phyloP scores from a whole-genome alignment of 1,140 invertebrate species.

The Metaphire vulgaris region DNA sequence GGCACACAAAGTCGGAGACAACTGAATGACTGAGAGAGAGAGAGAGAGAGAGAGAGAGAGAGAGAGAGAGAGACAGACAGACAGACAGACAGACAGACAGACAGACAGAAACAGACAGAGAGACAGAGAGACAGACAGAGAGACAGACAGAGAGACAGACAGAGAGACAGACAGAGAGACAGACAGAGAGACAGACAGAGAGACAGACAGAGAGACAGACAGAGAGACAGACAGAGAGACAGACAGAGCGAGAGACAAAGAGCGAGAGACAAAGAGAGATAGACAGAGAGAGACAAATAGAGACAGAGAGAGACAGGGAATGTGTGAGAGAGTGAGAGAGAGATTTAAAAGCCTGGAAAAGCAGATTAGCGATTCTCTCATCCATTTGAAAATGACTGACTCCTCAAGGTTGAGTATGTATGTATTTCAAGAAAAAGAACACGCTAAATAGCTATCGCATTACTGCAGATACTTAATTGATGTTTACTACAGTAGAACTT shows the following conservation, averaged over 20 bases:
- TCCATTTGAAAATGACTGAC: too few species aligned
- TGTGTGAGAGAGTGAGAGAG: not conserved
- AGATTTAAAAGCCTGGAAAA: not conserved
- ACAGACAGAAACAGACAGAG: not conserved
- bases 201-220: not conserved
- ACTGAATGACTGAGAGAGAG: not conserved
- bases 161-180: not conserved
- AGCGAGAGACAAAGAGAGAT: not conserved
- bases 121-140: not conserved
- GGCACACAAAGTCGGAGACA: too few species aligned
- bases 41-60: constrained; percentile 1
- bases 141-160: not conserved
- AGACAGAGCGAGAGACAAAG: not conserved
- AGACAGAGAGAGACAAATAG: not conserved
- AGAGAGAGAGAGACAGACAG: not conserved
- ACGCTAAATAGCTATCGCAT: not conserved
- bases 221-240: not conserved
- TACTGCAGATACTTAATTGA: not conserved
- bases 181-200: not conserved
- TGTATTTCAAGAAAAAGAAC: not conserved
- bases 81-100: constrained; percentile 1
- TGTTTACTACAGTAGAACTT: not conserved
- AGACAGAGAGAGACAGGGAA: not conserved
- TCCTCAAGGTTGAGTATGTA: too few species aligned
- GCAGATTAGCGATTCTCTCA: not conserved